phyloP scores from a whole-genome alignment of 2,113 vertebrate genomes.

The Mastomys natalensis region DNA sequence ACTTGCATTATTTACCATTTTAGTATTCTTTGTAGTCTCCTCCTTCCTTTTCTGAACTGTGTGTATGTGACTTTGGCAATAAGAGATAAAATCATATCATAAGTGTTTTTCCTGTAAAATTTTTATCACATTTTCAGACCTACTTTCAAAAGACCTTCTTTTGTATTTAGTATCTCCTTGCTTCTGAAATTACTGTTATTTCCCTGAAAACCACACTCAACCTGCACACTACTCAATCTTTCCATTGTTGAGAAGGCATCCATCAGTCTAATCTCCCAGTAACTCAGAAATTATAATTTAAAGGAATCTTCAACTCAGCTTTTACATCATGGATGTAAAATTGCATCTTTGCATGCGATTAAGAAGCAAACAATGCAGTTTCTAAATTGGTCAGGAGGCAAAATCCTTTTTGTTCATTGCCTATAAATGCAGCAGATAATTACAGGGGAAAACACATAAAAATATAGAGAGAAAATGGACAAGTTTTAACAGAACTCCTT shows the following conservation, averaged over 20 bases:
- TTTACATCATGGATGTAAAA: not conserved
- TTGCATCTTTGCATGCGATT: not conserved
- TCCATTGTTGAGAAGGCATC: not conserved
- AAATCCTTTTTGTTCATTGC: not conserved
- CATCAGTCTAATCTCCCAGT: not conserved
- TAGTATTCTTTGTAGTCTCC: not conserved
- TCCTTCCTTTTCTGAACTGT: not conserved
- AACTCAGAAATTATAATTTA: not conserved
- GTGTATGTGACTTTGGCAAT: not conserved
- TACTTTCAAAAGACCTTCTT: not conserved
- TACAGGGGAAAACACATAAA: conserved; percentile 10
- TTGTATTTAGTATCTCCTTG: not conserved
- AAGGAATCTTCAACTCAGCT: conserved; percentile 23
- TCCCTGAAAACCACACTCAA: not conserved
- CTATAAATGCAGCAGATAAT: conserved; percentile 50
- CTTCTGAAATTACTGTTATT: not conserved
- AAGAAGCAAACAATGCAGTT: not conserved
- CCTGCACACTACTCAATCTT: not conserved
- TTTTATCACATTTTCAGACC: not conserved
- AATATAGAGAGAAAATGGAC: conserved; percentile 17
- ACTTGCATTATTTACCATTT: not conserved
- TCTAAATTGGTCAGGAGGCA: conserved; percentile 22
- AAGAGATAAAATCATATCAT: not conserved
- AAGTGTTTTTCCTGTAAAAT: not conserved
- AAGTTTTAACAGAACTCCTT: conserved; percentile 8